Base-by-base conservation (phyloP, 2,113 vertebrate genomes). In the Melanostigma gelatinosum region DNA sequence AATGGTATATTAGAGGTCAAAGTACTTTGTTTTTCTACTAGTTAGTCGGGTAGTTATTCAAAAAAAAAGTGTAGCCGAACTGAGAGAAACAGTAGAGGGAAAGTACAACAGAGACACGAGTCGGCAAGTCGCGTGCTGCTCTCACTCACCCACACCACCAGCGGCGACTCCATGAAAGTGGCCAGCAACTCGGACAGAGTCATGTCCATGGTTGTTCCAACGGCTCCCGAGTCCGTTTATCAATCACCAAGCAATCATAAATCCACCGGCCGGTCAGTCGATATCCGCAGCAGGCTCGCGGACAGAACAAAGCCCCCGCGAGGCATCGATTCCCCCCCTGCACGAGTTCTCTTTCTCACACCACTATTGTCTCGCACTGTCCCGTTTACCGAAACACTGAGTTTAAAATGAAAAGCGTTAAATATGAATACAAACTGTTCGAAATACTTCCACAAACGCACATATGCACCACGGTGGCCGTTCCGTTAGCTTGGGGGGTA, bases 121-220 rank as follows among this genome's bases (percentile, higher is more conserved):
- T 54, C 79, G 36, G 44, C 44, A 20, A 15, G 71, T 71, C 70
- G 67, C 7, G 65, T 70, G 90, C 24, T 20, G 67, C 63, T 60
- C 55, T 40, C 60, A 93, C 93, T 91, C 50, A 94, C 93, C 93
- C 93, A 94, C 67, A 80, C 20, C 87, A 93, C 93, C 68, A 94
- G 90, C 36, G 93, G 93, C 0, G 93, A 91, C 82, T 94, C 91
- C 91, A 94, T 89, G 78, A 94, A 94, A 24, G 88, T 34, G 61
- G 83, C 88, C 87, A 94, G 75, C 4, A 93, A 60, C 74, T 94
- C 91, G 57, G 93, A 94, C 77, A 94, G 83, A 55, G 93, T 93
- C 63, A 86, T 89, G 2, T 94, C 91, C 93, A 94, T 94, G 79
- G n/a, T 57, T 60, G 67, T 5, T 72, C 40, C 52, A 29, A 16